Conservation (phyloP, 2,797 vertebrate species). For the Jordanella pulchra region DNA sequence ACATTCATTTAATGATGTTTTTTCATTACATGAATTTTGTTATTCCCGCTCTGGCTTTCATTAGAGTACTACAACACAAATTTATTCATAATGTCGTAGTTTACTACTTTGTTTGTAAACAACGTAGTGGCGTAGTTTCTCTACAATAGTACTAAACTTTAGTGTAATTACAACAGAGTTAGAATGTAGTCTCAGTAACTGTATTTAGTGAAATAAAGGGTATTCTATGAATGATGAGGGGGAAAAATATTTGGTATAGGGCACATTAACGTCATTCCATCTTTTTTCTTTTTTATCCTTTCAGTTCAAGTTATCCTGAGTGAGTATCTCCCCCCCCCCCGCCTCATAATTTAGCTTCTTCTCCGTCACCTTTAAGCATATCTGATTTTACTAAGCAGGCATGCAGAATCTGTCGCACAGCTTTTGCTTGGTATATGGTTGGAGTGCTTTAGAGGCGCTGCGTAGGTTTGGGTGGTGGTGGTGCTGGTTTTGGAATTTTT, state of each 20-base stretch:
- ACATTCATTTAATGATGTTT: background rate
- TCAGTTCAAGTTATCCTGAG: conserved; percentile 65
- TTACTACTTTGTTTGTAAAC: no score
- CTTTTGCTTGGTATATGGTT: conserved; percentile 7
- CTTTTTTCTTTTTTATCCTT: conserved; percentile 61
- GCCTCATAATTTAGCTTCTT: conserved; percentile 31
- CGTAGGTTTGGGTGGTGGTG: background rate
- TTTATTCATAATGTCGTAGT: no score
- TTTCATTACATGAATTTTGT: background rate
- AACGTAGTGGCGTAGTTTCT: no score
- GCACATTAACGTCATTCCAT: conserved; percentile 51
- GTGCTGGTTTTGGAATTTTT: conserved; percentile 3
- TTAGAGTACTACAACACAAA: no score
- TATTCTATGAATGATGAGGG: background rate
- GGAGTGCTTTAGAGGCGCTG: conserved; percentile 7
- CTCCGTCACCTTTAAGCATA: conserved; percentile 15
- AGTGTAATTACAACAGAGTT: no score
- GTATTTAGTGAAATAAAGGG: background rate
- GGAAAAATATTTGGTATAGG: background rate
- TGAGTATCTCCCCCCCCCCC: conserved; percentile 66
- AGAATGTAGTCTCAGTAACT: no score
- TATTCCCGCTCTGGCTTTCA: no score
- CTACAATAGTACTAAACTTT: no score
- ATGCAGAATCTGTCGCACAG: conserved; percentile 15
- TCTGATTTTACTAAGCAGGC: conserved; percentile 17